A percentile compares a stretch with the other conserved stretches of the same genome.
Evolutionary conservation across 1,140 invertebrate genomes (phyloP).

Genomic region (Cotesia typhae): DNA sequence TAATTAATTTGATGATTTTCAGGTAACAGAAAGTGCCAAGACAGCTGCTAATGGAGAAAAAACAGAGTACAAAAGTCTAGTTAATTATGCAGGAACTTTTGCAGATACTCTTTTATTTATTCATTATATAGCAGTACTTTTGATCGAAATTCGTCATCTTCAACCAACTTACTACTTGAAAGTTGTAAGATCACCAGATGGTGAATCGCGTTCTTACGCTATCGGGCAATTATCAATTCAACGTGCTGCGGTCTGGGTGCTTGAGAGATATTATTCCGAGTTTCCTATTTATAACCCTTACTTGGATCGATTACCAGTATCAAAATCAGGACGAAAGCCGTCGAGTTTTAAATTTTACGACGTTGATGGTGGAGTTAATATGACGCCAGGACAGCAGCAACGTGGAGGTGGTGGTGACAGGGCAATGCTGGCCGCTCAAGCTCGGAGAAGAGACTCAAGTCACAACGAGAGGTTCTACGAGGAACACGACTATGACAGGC

Average conservation of each 20-base stretch:
- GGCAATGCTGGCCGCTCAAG: slow-evolving; percentile 76
- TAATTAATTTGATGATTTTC: slow-evolving; percentile 38
- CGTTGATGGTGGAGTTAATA: slow-evolving; percentile 84
- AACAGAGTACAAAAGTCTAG: slow-evolving; percentile 84
- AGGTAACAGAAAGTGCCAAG: slow-evolving; percentile 82
- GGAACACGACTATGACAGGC: slow-evolving; percentile 94
- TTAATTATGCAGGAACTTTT: slow-evolving; percentile 89
- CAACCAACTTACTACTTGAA: slow-evolving; percentile 91
- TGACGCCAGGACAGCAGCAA: slow-evolving; percentile 70
- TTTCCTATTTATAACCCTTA: slow-evolving; percentile 98
- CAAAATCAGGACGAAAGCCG: slow-evolving; percentile 81
- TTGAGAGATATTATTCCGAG: slow-evolving; percentile 95
- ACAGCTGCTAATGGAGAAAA: slow-evolving; percentile 80
- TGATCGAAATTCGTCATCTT: slow-evolving; percentile 91
- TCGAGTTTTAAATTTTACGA: slow-evolving; percentile 97
- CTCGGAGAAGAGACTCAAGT: slow-evolving; percentile 82
- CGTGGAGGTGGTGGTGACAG: slow-evolving; percentile 69
- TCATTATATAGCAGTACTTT: slow-evolving; percentile 91
- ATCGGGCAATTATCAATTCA: slow-evolving; percentile 95
- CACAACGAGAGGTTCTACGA: slow-evolving; percentile 98
- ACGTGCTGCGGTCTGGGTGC: slow-evolving; percentile 89
- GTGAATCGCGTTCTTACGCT: slow-evolving; percentile 83
- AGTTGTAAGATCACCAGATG: slow-evolving; percentile 93
- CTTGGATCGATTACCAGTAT: slow-evolving; percentile 87
- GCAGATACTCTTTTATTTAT: slow-evolving; percentile 94